Evolutionary conservation across 2,797 vertebrate genomes (phyloP).

Genomic region (Micropoecilia bifurca): DNA sequence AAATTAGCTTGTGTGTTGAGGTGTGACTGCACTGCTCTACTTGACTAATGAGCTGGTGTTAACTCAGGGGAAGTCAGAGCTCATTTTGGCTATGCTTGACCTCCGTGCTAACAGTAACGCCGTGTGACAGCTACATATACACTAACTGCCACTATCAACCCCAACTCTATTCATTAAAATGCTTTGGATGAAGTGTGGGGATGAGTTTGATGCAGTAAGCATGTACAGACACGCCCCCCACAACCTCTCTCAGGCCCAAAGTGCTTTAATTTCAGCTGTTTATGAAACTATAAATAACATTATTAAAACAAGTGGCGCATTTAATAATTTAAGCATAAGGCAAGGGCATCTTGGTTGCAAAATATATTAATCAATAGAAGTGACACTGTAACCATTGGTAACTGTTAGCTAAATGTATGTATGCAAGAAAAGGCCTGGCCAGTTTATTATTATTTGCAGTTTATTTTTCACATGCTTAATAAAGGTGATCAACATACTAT

Average conservation of each 20-base stretch:
- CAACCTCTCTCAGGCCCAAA: background rate
- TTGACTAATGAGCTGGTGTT: conserved; percentile 81
- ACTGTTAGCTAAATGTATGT: background rate
- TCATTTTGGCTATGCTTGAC: conserved; percentile 74
- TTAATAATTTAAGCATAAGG: background rate
- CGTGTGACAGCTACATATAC: conserved; percentile 75
- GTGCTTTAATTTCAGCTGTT: background rate
- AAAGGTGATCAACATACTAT: too few species aligned
- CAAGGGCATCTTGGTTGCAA: background rate
- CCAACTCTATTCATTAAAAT: conserved; percentile 67
- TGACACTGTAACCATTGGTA: background rate
- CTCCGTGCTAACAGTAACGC: conserved; percentile 72
- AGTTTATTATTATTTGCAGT: too few species aligned
- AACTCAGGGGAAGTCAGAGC: conserved; percentile 76
- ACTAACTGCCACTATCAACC: conserved; percentile 65
- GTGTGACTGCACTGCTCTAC: conserved; percentile 78
- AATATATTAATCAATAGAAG: background rate
- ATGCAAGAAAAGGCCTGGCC: background rate
- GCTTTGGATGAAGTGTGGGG: conserved; percentile 43
- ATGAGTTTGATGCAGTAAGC: conserved; percentile 19
- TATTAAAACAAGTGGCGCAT: background rate
- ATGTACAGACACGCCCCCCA: background rate
- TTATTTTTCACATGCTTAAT: too few species aligned
- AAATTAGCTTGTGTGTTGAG: conserved; percentile 75
- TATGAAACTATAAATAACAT: background rate